Conservation (phyloP, 2,888 invertebrate genomes). For the Macrosoma leucophasiata region DNA sequence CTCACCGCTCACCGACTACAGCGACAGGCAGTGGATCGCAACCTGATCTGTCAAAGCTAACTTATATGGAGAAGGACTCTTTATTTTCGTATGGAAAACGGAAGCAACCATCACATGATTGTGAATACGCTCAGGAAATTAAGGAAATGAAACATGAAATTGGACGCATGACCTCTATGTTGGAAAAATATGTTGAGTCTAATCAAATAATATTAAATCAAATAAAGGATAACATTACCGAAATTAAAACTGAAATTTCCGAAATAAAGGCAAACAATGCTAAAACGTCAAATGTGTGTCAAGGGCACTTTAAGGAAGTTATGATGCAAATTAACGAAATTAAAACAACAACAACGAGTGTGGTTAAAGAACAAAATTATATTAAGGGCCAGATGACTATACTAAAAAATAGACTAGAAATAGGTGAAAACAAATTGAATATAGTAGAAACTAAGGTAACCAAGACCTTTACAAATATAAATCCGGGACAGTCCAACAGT, state of each 20-base stretch:
- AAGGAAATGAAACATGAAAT: not conserved
- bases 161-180: not conserved
- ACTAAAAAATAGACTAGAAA: no score
- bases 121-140: conserved; percentile 19
- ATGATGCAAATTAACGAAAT: no score
- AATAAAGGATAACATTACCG: not conserved
- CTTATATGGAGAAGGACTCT: not conserved
- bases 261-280: not conserved
- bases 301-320: no score
- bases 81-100: not conserved
- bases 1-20: no score
- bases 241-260: not conserved
- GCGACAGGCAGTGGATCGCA: not conserved
- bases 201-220: not conserved
- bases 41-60: not conserved
- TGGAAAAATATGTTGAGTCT: not conserved
- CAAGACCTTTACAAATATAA: no score
- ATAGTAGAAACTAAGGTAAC: no score
- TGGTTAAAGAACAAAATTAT: no score
- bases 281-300: no score
- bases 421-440: no score
- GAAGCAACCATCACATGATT: conserved; percentile 21
- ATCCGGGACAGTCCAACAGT: no score
- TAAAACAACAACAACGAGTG: no score
- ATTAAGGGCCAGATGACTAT: no score